phyloP scores from a whole-genome alignment of 2,113 vertebrate species.

The Nanorana parkeri region DNA sequence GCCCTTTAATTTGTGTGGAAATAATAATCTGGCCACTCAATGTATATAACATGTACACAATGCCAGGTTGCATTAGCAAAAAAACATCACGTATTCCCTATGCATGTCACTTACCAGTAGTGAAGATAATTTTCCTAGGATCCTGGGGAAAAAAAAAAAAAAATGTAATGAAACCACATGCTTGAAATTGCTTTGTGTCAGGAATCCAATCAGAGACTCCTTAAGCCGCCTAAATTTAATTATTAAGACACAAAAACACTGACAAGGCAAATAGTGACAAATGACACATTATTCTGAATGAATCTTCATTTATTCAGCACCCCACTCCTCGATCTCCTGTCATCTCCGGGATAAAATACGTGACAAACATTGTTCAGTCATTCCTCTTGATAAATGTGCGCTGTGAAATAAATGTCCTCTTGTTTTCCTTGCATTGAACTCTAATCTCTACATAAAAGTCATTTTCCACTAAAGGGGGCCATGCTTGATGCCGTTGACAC shows the following conservation, averaged over 20 bases:
- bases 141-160: slow-evolving; percentile 73
- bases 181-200: slow-evolving; percentile 13
- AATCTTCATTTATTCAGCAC: slow-evolving; percentile 32
- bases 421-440: not conserved
- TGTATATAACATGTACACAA: no score
- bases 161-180: not conserved
- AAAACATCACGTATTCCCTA: no score
- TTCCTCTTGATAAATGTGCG: slow-evolving; percentile 37
- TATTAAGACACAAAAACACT: slow-evolving; percentile 36
- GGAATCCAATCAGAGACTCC: slow-evolving; percentile 18
- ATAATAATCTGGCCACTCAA: no score
- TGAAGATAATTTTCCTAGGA: slow-evolving; percentile 87
- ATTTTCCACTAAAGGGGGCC: not conserved
- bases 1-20: no score
- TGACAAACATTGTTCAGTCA: slow-evolving; percentile 28
- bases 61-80: no score
- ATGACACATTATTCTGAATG: slow-evolving; percentile 23
- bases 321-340: slow-evolving; percentile 22
- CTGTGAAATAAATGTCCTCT: not conserved
- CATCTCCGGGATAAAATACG: slow-evolving; percentile 29
- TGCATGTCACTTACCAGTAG: slow-evolving; percentile 79
- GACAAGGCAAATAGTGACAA: slow-evolving; percentile 30
- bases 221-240: slow-evolving; percentile 36
- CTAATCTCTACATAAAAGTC: not conserved
- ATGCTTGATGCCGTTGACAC: not conserved